Evolutionary conservation across 2,888 invertebrate genomes (phyloP).

Genomic region (Abrostola triplasia): DNA sequence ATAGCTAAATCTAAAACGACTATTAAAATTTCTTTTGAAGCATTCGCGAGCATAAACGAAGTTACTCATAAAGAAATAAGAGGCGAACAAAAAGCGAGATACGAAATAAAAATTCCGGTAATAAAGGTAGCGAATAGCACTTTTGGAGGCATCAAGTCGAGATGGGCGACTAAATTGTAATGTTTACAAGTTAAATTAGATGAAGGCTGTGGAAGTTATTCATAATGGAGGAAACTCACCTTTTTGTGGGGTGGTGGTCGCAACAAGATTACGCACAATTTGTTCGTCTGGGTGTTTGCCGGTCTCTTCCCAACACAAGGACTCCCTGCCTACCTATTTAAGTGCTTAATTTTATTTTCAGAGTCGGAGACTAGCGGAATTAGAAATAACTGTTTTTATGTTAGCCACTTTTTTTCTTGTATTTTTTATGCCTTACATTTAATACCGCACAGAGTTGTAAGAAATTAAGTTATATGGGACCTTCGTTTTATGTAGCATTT

Average conservation of each 20-base stretch:
- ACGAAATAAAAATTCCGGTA: conserved; percentile 76
- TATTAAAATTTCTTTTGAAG: conserved; percentile 47
- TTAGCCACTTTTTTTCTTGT: conserved; percentile 30
- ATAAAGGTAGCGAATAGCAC: conserved; percentile 80
- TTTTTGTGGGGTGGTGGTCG: conserved; percentile 71
- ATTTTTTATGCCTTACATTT: conserved; percentile 13
- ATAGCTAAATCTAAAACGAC: conserved; percentile 30
- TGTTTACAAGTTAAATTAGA: conserved; percentile 87
- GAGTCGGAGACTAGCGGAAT: conserved; percentile 55
- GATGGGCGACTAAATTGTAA: conserved; percentile 83
- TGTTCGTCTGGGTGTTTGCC: conserved; percentile 59
- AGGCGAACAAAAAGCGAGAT: conserved; percentile 71
- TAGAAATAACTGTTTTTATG: conserved; percentile 59
- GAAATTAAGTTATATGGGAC: conserved; percentile 3
- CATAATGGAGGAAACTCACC: conserved; percentile 77
- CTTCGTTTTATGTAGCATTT: background rate
- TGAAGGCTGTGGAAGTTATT: conserved; percentile 79
- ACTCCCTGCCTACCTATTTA: conserved; percentile 54
- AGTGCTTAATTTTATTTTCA: conserved; percentile 67
- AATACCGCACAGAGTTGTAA: conserved; percentile 2
- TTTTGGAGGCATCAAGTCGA: conserved; percentile 80
- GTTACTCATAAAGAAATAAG: conserved; percentile 74
- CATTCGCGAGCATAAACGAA: conserved; percentile 59
- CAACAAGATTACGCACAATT: conserved; percentile 77
- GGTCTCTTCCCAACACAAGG: conserved; percentile 30